These are phyloP conservation scores for Caenorhabditis panamensis DNA, from an alignment of 2,888 invertebrate species.

Conservation along the genomic window DNA sequence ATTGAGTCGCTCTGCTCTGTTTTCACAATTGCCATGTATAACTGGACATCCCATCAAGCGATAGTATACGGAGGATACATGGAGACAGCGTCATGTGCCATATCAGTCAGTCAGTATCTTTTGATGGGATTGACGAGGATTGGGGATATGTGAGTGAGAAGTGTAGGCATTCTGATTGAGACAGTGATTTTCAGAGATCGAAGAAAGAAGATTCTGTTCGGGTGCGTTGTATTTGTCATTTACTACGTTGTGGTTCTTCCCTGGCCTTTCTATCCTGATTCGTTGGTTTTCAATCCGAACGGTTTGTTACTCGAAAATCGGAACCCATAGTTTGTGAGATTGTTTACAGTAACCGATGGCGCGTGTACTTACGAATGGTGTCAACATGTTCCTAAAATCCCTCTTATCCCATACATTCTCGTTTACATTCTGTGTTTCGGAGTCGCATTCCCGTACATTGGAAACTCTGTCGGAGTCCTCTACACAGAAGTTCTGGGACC, in stretches of 20 bases:
- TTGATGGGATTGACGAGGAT: constrained; percentile 62
- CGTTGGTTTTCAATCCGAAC: constrained; percentile 54
- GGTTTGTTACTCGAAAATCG: constrained; percentile 24
- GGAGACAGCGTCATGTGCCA: constrained; percentile 58
- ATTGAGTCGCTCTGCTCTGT: constrained; percentile 64
- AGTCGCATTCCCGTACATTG: constrained; percentile 66
- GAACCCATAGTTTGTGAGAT: too few species aligned
- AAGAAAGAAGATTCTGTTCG: constrained; percentile 62
- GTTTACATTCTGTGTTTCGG: constrained; percentile 63
- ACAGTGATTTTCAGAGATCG: constrained; percentile 56
- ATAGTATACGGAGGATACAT: constrained; percentile 69
- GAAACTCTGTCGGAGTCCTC: constrained; percentile 63
- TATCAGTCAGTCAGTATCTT: constrained; percentile 59
- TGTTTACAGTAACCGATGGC: constrained; percentile 51
- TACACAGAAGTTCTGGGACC: constrained; percentile 69
- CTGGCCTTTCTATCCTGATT: constrained; percentile 64
- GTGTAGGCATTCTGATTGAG: not conserved
- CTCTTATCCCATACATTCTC: constrained; percentile 58
- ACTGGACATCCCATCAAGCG: constrained; percentile 69
- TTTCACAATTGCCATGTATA: constrained; percentile 70
- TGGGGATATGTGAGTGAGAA: constrained; percentile 55
- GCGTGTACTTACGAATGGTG: constrained; percentile 66
- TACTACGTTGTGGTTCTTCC: constrained; percentile 65
- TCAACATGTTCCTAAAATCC: constrained; percentile 62
- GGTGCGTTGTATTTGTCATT: constrained; percentile 54